A percentile compares a stretch with the other conserved stretches of the same genome.
Conservation (phyloP, 2,888 invertebrate species). For the Polyommatus iphigenia region DNA sequence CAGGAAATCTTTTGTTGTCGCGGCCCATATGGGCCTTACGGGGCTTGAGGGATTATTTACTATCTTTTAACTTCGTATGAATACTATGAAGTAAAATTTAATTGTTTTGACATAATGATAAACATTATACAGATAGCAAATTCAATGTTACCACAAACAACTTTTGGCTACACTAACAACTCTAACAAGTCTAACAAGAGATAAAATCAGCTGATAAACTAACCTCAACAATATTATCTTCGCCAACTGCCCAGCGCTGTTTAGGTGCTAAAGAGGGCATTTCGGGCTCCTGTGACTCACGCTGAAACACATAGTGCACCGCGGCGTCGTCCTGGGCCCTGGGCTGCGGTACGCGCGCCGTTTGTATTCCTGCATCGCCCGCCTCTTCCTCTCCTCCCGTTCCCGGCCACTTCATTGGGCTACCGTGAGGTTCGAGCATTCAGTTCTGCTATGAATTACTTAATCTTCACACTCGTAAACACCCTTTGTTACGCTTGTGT, state of each 20-base stretch:
- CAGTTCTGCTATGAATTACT: constrained; percentile 73
- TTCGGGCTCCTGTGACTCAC: constrained; percentile 89
- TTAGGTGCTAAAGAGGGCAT: constrained; percentile 87
- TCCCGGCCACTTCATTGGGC: constrained; percentile 90
- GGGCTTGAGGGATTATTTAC: no score
- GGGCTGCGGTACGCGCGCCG: constrained; percentile 84
- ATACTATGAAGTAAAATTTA: neutral
- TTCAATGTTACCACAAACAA: constrained; percentile 37
- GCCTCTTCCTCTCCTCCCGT: constrained; percentile 84
- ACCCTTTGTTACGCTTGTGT: constrained; percentile 56
- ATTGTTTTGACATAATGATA: neutral
- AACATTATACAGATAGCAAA: constrained; percentile 35
- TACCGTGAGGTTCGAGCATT: constrained; percentile 80
- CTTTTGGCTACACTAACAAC: neutral
- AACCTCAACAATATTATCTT: constrained; percentile 93
- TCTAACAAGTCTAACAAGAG: constrained; percentile 29
- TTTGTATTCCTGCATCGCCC: constrained; percentile 76
- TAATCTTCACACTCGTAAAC: constrained; percentile 62
- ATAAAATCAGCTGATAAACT: constrained; percentile 56
- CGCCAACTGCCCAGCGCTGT: constrained; percentile 93
- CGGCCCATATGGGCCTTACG: no score
- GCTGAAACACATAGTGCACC: constrained; percentile 94
- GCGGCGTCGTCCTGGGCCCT: constrained; percentile 92
- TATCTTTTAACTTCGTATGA: neutral
- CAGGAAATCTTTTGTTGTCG: no score